phyloP scores from a whole-genome alignment of 2,113 vertebrate species.

The Mionectes macconnelli region DNA sequence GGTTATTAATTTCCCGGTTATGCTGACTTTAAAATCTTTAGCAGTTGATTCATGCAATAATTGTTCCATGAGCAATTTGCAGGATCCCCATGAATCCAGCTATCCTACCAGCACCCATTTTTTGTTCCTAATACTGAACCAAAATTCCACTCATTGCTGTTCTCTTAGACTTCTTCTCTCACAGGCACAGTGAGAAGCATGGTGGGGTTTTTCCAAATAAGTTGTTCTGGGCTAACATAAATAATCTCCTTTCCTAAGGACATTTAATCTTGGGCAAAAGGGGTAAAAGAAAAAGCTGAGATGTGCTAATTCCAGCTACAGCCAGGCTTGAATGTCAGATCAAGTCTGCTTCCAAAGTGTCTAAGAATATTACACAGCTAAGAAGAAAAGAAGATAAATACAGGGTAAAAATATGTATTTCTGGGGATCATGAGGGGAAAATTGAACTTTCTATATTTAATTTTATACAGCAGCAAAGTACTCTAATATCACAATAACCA shows the following conservation, averaged over 20 bases:
- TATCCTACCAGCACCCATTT: neutral
- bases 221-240: neutral
- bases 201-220: neutral
- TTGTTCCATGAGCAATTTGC: neutral
- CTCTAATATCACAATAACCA: neutral
- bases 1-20: neutral
- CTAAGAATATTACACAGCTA: neutral
- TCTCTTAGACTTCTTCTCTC: neutral
- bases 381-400: neutral
- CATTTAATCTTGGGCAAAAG: neutral
- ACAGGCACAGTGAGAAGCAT: neutral
- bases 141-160: neutral
- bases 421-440: neutral
- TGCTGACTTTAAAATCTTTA: neutral
- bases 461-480: neutral
- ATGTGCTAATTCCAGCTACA: neutral
- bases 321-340: neutral
- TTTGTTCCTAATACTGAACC: neutral
- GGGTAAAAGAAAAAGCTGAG: neutral
- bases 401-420: neutral
- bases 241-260: neutral
- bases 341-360: neutral
- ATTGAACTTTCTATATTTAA: neutral
- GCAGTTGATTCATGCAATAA: neutral
- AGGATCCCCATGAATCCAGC: neutral